Base-by-base conservation (phyloP, 2,888 invertebrate species). In the Macaria notata region DNA sequence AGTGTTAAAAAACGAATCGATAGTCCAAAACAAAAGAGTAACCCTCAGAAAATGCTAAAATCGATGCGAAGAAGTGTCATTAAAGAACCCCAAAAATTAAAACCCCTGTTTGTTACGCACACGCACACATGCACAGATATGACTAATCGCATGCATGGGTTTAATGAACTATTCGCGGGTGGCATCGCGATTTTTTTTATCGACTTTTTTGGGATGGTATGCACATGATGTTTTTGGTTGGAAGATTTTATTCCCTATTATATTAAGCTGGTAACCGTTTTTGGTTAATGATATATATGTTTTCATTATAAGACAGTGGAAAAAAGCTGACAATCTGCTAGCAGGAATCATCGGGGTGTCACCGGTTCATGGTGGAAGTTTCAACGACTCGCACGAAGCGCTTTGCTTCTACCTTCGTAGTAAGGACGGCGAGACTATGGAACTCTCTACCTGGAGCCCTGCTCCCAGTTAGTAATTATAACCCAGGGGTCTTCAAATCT, bases 51-150 rank as follows among this genome's bases (percentile, higher is more conserved):
- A 84, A 84, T 78, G 79, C 82, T 82, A 88, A 88, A 90, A 91
- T 91, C 90, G 90, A 91, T 91, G 82, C 79, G 77, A 86, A 87
- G 88, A 88, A 90, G 90, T 91, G 90, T 90, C 90, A 90, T 91
- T 90, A 91, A 88, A 86, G 87, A 87, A 87, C 87, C 90, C 89
- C 87, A 84, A 90, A 91, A 90, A 86, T 88, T 86, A 88, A 88
- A 85, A 84, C 84, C 86, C 86, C 83, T 71, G 72, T 74, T 76
- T 75, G 29, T 9, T 29, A 70, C 71, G 68, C 72, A 65, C 73
- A 69, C 82, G 73, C 82, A 79, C 82, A 80, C 78, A 62, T 41
- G 49, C 50, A 52, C 41, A 48, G 66, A 56, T 56, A 72, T 73
- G 68, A 73, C 75, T 78, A 78, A 79, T 77, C 80, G 83, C 78